A percentile compares a stretch with the other conserved stretches of the same genome.
phyloP scores from a whole-genome alignment of 2,113 vertebrate species.

The Elephantulus edwardii region DNA sequence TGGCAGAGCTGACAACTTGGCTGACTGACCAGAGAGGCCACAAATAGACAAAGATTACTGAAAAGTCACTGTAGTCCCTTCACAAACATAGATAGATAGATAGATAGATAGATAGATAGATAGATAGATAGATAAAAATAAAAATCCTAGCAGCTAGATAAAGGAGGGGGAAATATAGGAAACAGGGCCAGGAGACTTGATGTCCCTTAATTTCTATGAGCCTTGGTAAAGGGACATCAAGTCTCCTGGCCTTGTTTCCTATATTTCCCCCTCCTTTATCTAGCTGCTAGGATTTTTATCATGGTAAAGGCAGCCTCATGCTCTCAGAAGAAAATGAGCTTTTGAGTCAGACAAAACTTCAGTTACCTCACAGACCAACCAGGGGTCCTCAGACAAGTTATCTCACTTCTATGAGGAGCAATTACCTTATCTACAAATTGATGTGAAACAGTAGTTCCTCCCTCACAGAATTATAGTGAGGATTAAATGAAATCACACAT shows the following conservation, averaged over 20 bases:
- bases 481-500: conserved; percentile 41
- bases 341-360: conserved; percentile 53
- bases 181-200: conserved; percentile 14
- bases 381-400: conserved; percentile 28
- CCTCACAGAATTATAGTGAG: not conserved
- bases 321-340: conserved; percentile 31
- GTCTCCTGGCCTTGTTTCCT: conserved; percentile 8
- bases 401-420: conserved; percentile 2
- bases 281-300: not conserved
- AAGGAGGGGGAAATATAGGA: conserved; percentile 38
- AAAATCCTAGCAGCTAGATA: not conserved
- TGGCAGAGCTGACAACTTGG: conserved; percentile 36
- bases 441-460: not conserved
- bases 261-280: not conserved
- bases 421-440: conserved; percentile 32
- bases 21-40: conserved; percentile 41
- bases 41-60: conserved; percentile 42
- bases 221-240: conserved; percentile 21
- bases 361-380: conserved; percentile 22
- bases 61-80: conserved; percentile 29
- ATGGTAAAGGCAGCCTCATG: conserved; percentile 11
- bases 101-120: too few relatives aligned
- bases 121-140: too few relatives aligned
- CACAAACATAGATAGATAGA: too few relatives aligned
- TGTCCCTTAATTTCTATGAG: conserved; percentile 6